Percentiles rank a stretch among this genome's conserved stretches.
phyloP scores from a whole-genome alignment of 2,888 invertebrate genomes.

The Lasioglossum zephyrum region DNA sequence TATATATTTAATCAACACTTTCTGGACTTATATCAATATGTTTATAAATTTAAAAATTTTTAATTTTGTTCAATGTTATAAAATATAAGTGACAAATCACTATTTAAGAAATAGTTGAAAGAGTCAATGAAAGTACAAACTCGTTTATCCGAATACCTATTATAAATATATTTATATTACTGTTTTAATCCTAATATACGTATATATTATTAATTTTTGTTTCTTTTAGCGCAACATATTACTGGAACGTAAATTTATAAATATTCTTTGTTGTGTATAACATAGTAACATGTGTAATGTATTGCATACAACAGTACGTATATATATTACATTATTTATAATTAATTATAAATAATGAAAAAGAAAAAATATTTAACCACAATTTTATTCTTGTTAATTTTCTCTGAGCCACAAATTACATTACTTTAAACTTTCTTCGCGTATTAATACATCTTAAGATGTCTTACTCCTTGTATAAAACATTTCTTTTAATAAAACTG shows the following conservation, averaged over 20 bases:
- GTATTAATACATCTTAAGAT: neutral
- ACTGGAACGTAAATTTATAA: neutral
- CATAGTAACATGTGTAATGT: neutral
- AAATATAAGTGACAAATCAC: slow-evolving; percentile 30
- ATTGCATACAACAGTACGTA: neutral
- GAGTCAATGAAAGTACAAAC: slow-evolving; percentile 41
- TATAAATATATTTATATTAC: neutral
- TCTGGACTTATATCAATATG: slow-evolving; percentile 24
- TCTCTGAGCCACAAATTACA: neutral
- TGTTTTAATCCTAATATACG: neutral
- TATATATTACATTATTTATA: neutral
- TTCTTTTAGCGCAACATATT: neutral
- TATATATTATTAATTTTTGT: slow-evolving; percentile 3
- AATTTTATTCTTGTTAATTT: neutral
- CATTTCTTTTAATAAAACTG: neutral
- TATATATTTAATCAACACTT: slow-evolving; percentile 23
- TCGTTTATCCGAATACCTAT: slow-evolving; percentile 46
- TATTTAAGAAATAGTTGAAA: slow-evolving; percentile 35
- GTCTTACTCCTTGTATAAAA: neutral
- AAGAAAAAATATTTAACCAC: neutral
- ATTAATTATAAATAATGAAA: neutral
- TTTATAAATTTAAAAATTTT: slow-evolving; percentile 30
- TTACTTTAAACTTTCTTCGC: neutral
- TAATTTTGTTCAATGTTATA: slow-evolving; percentile 22
- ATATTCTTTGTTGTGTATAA: neutral